Percentiles rank a stretch among this genome's conserved stretches.
These are phyloP conservation scores for Pachyramphus minor DNA, from an alignment of 2,113 vertebrate species.

Conservation along the genomic window DNA sequence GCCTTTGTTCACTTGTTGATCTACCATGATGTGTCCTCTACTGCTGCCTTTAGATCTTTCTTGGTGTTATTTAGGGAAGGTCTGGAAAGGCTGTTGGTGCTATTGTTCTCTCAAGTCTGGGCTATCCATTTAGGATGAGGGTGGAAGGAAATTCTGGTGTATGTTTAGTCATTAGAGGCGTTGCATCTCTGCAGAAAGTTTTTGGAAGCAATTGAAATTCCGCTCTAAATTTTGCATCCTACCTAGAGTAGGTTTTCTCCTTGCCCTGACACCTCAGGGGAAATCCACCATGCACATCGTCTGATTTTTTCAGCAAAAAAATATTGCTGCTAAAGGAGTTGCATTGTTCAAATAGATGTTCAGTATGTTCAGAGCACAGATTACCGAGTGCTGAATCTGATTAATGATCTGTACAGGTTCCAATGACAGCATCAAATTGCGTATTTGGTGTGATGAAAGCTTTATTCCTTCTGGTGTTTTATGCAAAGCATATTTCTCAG, in stretches of 20 bases:
- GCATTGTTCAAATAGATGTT: not conserved
- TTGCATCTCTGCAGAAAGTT: not conserved
- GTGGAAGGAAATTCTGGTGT: not conserved
- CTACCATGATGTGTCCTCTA: rapidly evolving
- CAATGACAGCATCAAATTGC: not conserved
- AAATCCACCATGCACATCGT: not conserved
- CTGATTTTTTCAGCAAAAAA: not conserved
- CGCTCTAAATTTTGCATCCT: not conserved
- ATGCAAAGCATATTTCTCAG: not conserved
- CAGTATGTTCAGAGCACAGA: not conserved
- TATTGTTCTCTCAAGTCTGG: not conserved
- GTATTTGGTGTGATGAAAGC: not conserved
- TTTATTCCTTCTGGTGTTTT: not conserved
- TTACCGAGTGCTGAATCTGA: not conserved
- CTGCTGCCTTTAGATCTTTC: not conserved
- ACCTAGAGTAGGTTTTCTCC: not conserved
- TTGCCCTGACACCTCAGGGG: not conserved
- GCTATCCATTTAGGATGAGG: not conserved
- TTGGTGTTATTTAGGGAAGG: not conserved
- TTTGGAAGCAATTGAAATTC: not conserved
- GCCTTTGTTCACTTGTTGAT: not conserved
- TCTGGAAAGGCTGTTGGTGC: not conserved
- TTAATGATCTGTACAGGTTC: not conserved
- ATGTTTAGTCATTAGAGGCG: not conserved
- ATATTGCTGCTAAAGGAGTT: not conserved